These are phyloP conservation scores for Scrobipalpa atriplicella DNA, from an alignment of 2,888 invertebrate species.

Conservation along the genomic window DNA sequence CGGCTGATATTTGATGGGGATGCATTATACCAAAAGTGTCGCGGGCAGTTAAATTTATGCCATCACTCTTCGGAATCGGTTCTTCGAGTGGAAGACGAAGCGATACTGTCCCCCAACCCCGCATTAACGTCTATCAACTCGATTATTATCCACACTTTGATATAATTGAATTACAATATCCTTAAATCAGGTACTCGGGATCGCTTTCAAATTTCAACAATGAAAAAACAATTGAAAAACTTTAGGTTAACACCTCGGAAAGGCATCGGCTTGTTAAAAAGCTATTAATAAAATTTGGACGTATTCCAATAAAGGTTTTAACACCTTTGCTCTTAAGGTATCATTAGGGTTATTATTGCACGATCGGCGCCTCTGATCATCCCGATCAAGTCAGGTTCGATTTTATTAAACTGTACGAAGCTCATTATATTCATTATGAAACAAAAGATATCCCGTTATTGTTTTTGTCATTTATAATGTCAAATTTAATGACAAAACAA, in stretches of 20 bases:
- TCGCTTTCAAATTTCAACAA: constrained; percentile 24
- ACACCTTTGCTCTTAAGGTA: constrained; percentile 79
- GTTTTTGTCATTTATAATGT: constrained; percentile 27
- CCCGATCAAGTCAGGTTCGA: constrained; percentile 45
- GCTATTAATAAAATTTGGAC: constrained; percentile 77
- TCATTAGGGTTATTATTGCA: constrained; percentile 76
- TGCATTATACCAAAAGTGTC: constrained; percentile 38
- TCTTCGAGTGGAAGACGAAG: constrained; percentile 30
- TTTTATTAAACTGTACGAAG: constrained; percentile 46
- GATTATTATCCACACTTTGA: constrained; percentile 45
- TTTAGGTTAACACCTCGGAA: constrained; percentile 68
- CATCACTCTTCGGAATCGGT: constrained; percentile 36
- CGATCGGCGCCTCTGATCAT: constrained; percentile 50
- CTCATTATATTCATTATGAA: constrained; percentile 20
- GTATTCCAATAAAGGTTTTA: constrained; percentile 81
- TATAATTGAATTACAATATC: constrained; percentile 51
- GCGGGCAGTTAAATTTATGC: constrained; percentile 37
- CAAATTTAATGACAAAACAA: too few relatives aligned
- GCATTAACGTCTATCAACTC: constrained; percentile 48
- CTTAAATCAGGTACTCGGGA: constrained; percentile 32
- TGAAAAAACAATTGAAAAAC: constrained; percentile 48
- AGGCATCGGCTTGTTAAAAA: constrained; percentile 78
- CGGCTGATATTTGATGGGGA: constrained; percentile 31
- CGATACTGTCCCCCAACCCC: constrained; percentile 33
- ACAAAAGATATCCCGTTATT: constrained; percentile 13